Evolutionary conservation across 2,888 invertebrate genomes (phyloP), one percentile per base, ranked within the genome.

Genomic region (Alsophila aescularia): DNA sequence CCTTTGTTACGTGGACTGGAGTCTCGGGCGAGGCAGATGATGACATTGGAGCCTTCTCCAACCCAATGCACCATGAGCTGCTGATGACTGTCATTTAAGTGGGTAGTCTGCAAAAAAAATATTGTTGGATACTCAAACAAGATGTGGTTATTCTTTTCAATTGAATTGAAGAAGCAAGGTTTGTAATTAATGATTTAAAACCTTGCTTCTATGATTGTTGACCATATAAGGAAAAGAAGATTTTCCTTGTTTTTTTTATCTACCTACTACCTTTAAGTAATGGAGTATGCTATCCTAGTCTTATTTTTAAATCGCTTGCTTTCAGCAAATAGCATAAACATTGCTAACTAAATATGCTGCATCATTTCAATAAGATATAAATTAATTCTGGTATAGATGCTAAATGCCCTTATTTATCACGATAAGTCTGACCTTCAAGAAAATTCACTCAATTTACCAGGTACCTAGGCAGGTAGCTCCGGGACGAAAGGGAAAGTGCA

Each of bases 21-120:
- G 79, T 97, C 96, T 67, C 95, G 93, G 1, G 97, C 96, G 60
- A 98, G 87, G 72, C 97, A 97, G 63, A 98, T 95, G 70, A 98
- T 96, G 21, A 97, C 96, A 84, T 96, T 94, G 58, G 96, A 96
- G 14, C 95, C 95, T 81, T 96, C 96, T 18, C 98, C 97, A 9
- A 97, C 96, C 98, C 98, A 98, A 83, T 97, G 97, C 8, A 98
- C 97, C 93, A 98, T 96, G 72, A 98, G 85, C 79, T 97, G 96
- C 73, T 96, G 96, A 79, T 98, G 98, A 62, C 94, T 95, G 85
- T 98, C 97, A 85, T 97, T 96, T 15, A 98, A 91, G 53, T 93
- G 90, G 62, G 94, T 95, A 47, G 95, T 93, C 97, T 97, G 93
- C 90, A 87, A 51, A 62, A 65, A 31, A 58, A 53, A 14, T 34